These are phyloP conservation scores for Clangula hyemalis DNA, from an alignment of 2,797 vertebrate species.

Conservation along the genomic window DNA sequence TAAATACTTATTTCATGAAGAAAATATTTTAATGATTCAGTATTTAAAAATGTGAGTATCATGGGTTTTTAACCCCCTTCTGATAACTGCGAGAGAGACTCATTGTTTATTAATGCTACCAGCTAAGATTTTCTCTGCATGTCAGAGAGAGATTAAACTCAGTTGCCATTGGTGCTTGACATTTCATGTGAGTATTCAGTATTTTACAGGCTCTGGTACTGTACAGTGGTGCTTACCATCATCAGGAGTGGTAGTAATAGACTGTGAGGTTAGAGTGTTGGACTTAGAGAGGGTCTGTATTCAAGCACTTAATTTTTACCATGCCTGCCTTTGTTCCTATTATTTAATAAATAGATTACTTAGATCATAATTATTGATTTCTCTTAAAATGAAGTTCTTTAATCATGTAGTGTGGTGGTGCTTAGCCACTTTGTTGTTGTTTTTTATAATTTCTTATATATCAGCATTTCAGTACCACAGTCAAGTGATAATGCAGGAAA, in stretches of 20 bases:
- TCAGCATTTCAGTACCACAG: background rate
- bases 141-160: background rate
- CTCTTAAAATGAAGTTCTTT: background rate
- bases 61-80: background rate
- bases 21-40: conserved; percentile 39
- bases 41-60: background rate
- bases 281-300: background rate
- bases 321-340: background rate
- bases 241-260: background rate
- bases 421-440: background rate
- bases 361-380: background rate
- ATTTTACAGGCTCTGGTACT: background rate
- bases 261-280: background rate
- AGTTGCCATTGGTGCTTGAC: background rate
- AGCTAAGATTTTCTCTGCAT: background rate
- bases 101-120: background rate
- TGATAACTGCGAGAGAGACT: background rate
- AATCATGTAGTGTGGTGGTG: background rate
- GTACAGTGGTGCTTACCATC: background rate
- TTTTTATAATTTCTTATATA: background rate
- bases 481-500: conserved; percentile 24
- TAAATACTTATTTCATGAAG: conserved; percentile 1
- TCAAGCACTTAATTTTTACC: background rate
- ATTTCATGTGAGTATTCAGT: background rate
- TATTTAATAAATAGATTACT: background rate